A percentile compares a stretch with the other conserved stretches of the same genome.
phyloP scores from a whole-genome alignment of 2,888 invertebrate species.

The Cataglyphis livida region DNA sequence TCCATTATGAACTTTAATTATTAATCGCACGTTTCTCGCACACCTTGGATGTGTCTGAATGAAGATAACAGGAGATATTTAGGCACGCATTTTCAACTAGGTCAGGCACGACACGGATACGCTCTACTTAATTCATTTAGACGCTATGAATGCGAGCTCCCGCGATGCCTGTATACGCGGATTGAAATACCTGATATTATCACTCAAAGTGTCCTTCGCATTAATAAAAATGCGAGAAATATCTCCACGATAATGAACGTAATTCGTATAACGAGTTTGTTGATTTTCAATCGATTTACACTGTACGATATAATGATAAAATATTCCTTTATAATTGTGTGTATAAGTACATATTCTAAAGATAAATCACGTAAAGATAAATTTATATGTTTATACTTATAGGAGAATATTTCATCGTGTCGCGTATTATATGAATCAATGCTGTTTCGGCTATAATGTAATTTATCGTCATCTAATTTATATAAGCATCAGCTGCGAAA shows the following conservation, averaged over 20 bases:
- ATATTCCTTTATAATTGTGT: background rate
- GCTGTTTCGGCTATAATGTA: background rate
- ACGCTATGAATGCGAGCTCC: background rate
- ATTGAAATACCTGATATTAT: constrained; percentile 14
- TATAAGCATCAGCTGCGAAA: background rate
- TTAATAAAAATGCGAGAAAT: constrained; percentile 9
- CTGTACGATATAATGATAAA: background rate
- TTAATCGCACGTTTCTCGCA: background rate
- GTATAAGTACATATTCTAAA: background rate
- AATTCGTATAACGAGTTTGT: background rate
- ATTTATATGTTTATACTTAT: background rate
- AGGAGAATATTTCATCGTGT: background rate
- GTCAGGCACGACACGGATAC: constrained; percentile 22
- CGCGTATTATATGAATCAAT: background rate
- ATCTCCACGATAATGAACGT: background rate
- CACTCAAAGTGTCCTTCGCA: background rate
- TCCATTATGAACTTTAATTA: constrained; percentile 8
- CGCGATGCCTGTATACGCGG: background rate
- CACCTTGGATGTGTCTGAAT: background rate
- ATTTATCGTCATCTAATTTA: background rate
- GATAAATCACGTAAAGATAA: background rate
- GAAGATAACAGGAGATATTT: constrained; percentile 20
- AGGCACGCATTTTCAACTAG: constrained; percentile 25
- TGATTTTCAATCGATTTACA: background rate
- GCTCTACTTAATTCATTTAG: constrained; percentile 35